phyloP scores from a whole-genome alignment of 2,888 invertebrate genomes.

The Caenorhabditis sp. region DNA sequence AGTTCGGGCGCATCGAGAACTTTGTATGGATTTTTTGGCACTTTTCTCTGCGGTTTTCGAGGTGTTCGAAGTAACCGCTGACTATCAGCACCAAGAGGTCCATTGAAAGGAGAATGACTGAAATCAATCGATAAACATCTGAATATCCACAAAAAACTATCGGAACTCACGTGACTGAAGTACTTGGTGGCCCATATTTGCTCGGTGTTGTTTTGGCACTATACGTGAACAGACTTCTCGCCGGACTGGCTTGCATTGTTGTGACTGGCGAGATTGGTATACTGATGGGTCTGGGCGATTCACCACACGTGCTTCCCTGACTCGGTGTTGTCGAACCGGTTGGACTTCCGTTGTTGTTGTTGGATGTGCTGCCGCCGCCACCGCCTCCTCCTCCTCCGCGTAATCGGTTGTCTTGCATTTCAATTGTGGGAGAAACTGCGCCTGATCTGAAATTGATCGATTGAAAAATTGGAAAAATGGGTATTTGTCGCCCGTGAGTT shows the following conservation, averaged over 20 bases:
- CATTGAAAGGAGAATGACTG: slow-evolving; percentile 71
- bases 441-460: slow-evolving; percentile 10
- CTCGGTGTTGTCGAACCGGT: slow-evolving; percentile 1
- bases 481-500: too few species aligned
- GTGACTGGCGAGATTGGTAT: slow-evolving; percentile 24
- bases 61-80: slow-evolving; percentile 92
- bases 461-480: background rate
- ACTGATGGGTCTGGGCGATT: background rate
- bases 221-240: slow-evolving; percentile 50
- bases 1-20: slow-evolving; percentile 91
- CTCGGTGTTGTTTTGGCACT: slow-evolving; percentile 54
- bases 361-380: too few species aligned
- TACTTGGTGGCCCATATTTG: slow-evolving; percentile 40
- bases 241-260: slow-evolving; percentile 18
- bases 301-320: background rate
- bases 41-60: slow-evolving; percentile 95
- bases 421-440: slow-evolving; percentile 14
- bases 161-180: slow-evolving; percentile 6
- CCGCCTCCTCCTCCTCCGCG: slow-evolving; percentile 5
- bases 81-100: slow-evolving; percentile 92
- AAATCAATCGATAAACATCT: slow-evolving; percentile 2
- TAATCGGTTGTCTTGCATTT: slow-evolving; percentile 28
- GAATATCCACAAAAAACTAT: background rate
- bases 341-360: background rate
- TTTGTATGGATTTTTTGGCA: slow-evolving; percentile 97